Evolutionary conservation across 2,888 invertebrate species (phyloP), one percentile per base, ranked within the genome.

Genomic region (Melinaea marsaeus): DNA sequence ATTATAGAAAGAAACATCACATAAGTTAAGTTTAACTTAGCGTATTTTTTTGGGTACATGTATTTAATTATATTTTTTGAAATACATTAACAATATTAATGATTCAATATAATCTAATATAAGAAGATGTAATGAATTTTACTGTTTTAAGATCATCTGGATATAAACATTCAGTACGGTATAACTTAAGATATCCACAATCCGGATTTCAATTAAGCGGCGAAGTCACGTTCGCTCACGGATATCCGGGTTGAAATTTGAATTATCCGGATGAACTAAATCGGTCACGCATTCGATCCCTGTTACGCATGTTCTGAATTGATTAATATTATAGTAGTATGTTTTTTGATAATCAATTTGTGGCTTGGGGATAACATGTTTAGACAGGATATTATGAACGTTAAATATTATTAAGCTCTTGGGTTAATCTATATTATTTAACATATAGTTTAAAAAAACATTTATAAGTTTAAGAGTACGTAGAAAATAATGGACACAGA

Each of bases 171-270:
- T 22, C 7, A 13, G 33, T 32, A 54, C 13, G 2, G 5, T 32
- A 42, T 62, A 55, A 62, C 55, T 46, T n/a, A 42, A 55, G 56
- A 61, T 67, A 65, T 65, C 58, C 63, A 34, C 61, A 34, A 56
- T 58, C 55, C 32, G 55, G 45, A 61, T 63, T 64, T 64, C 62
- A 66, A 68, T 68, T 68, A 68, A 55, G 61, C 48, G 62, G 51
- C 13, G 32, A 33, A 66, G 57, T 64, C 68, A 68, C 68, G 66
- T 62, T 22, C 56, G 45, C 55, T 55, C 45, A 48, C 59, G 61
- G 59, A 58, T 64, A 64, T 61, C 68, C 67, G 61, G 60, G 45
- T 55, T 42, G 61, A 66, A 69, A 69, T 69, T 69, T 63, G 64
- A 69, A 61, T 69, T 64, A 69, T 67, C 61, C 68, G 64, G 57